Evolutionary conservation across 1,140 invertebrate genomes (phyloP), one percentile per base, ranked within the genome.

Genomic region (Drosophila melanica): DNA sequence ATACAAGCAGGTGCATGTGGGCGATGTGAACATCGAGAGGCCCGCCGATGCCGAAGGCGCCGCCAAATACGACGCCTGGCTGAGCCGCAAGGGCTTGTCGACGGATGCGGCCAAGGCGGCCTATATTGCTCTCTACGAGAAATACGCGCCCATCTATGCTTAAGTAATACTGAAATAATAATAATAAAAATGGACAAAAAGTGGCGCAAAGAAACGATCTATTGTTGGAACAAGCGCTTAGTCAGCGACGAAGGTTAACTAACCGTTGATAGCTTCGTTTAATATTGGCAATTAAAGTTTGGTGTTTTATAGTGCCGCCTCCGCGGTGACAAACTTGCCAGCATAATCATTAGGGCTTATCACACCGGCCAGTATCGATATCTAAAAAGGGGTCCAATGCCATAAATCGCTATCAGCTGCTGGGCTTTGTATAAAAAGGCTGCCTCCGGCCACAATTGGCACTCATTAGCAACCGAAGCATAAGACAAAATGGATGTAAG

Each of bases 1-100:
- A 0, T 99, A 94, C 93, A 99, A 99, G 91, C 98, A 99, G 92
- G 96, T 94, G 10, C 95, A 94, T 23, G 92, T 95, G 45, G 97
- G 97, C 20, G 94, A 99, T 93, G 65, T 87, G 37, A 51, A 72
- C 55, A 89, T 87, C 35, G 84, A 23, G 99, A 98, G 97, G 94
- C 95, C 77, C 92, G 80, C 16, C 35, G 98, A 99, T 93, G 94
- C 98, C 59, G 98, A 98, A 92, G 98, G 97, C 37, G 99, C 98
- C 92, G 97, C 97, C 4, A 99, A 99, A 92, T 99, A 98, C 97
- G 96, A 99, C 81, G 95, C 97, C 16, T 99, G 98, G 98, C 94
- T 95, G 74, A 93, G 84, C n/a, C 96, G 95, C 92, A 98, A 97
- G 92, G 98, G 98, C 76, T 92, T 94, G 73, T 93, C 93, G 39